Evolutionary conservation across 2,888 invertebrate species (phyloP).

Genomic region (Drosophila kuntzei): DNA sequence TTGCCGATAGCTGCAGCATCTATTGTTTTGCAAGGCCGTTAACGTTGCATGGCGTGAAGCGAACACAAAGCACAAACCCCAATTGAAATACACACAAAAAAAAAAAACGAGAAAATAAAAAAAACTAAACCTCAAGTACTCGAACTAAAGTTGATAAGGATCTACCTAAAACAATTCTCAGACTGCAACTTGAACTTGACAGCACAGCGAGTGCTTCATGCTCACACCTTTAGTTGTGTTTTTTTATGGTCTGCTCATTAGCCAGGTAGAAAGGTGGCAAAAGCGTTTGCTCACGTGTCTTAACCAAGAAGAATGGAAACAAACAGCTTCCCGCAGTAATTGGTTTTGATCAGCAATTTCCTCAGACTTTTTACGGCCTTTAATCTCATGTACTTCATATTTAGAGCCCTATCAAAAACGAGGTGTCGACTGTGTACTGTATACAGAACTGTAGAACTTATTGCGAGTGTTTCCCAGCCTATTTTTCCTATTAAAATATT

Average conservation of each 20-base stretch:
- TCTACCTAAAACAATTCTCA: constrained; percentile 67
- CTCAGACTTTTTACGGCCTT: constrained; percentile 23
- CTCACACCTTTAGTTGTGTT: constrained; percentile 55
- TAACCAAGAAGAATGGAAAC: constrained; percentile 16
- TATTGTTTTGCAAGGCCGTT: constrained; percentile 80
- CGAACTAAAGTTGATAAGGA: constrained; percentile 46
- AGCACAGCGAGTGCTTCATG: constrained; percentile 48
- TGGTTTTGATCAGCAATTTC: constrained; percentile 43
- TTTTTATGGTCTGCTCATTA: constrained; percentile 51
- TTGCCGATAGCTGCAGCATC: constrained; percentile 47
- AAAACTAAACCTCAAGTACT: constrained; percentile 20
- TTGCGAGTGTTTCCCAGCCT: constrained; percentile 3
- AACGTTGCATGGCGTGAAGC: constrained; percentile 74
- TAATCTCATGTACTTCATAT: constrained; percentile 23
- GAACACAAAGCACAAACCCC: constrained; percentile 33
- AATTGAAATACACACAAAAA: constrained; percentile 40
- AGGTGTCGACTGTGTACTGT: background rate
- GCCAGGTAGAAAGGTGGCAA: constrained; percentile 48
- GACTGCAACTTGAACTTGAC: constrained; percentile 74
- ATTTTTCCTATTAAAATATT: constrained; percentile 3
- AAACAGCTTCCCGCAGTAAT: constrained; percentile 37
- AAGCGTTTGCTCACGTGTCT: constrained; percentile 31
- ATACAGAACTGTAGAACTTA: too few species aligned
- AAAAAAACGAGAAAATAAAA: constrained; percentile 1
- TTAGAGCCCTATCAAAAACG: constrained; percentile 4